Conservation (phyloP, 2,888 invertebrate genomes). For the Drosophila falleni region DNA sequence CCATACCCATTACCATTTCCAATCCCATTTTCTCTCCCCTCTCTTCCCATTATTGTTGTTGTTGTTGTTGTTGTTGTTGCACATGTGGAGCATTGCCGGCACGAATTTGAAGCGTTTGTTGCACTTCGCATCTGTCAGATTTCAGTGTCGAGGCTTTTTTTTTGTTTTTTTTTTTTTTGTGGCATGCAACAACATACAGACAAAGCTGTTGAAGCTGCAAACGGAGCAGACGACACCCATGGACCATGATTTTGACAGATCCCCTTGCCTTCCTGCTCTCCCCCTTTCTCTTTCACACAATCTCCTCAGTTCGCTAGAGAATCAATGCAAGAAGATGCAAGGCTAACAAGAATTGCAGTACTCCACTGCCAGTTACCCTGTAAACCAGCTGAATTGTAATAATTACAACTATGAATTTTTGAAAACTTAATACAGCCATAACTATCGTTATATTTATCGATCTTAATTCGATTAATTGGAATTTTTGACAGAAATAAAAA, state of each 20-base stretch:
- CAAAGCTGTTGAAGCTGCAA: constrained; percentile 15
- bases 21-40: not conserved
- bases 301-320: not conserved
- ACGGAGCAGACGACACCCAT: constrained; percentile 48
- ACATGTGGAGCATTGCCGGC: constrained; percentile 44
- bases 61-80: constrained; percentile 7
- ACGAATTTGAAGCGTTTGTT: constrained; percentile 64
- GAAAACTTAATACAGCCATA: too few species aligned
- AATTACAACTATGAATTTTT: too few species aligned
- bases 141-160: constrained; percentile 68
- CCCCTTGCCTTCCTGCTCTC: not conserved
- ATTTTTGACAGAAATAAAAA: too few species aligned
- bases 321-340: constrained; percentile 24
- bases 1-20: constrained; percentile 17
- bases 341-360: not conserved
- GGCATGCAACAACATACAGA: constrained; percentile 31
- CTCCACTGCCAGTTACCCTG: constrained; percentile 1
- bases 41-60: not conserved
- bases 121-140: constrained; percentile 77
- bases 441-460: too few species aligned
- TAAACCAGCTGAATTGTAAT: too few species aligned
- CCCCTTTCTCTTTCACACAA: not conserved
- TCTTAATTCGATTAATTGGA: too few species aligned
- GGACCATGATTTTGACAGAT: constrained; percentile 65
- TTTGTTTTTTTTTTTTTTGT: constrained; percentile 14